Base-by-base conservation (phyloP, 2,888 invertebrate genomes). In the Dryobotodes eremita region DNA sequence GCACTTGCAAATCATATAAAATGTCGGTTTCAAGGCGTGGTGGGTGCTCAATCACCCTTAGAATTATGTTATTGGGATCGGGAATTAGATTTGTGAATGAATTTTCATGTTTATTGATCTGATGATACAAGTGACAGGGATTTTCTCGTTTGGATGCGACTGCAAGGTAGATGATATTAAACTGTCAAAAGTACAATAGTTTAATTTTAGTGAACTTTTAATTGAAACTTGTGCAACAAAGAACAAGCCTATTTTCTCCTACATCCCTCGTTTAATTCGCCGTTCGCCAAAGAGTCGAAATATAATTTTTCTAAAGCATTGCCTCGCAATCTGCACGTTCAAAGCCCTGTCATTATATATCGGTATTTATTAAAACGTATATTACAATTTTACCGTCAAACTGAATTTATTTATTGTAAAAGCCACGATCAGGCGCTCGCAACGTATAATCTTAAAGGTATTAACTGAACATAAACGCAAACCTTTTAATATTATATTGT, bases 381-480 rank as follows among this genome's bases (percentile, higher is more conserved):
- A 92, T 91, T 90, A 90, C 91, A 92, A 92, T 92, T 92, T 92
- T 88, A 89, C 89, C 91, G 92, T 92, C 92, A 92, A 85, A 87
- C 84, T 80, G 88, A 91, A 88, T 91, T 92, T 92, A 92, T 92
- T 92, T 92, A 91, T 92, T 91, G 91, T 91, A 88, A 89, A 87
- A 83, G 86, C 89, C 82, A 80, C 86, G 89, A 87, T 87, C 88
- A 78, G 72, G 74, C 83, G 82, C 83, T 74, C 86, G 82, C 84
- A 90, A 90, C 87, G 88, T 92, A 89, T 91, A 92, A 92, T 92
- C 88, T 91, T 90, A 88, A 89, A 86, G 89, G 89, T 91, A 92
- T 91, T 92, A 89, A 85, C 78, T 85, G 87, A 82, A 79, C 85
- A 83, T 88, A 89, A 88, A 85, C 75, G 86, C 72, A 83, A 85